phyloP scores from a whole-genome alignment of 2,113 vertebrate genomes.

The Otocyon megalotis region DNA sequence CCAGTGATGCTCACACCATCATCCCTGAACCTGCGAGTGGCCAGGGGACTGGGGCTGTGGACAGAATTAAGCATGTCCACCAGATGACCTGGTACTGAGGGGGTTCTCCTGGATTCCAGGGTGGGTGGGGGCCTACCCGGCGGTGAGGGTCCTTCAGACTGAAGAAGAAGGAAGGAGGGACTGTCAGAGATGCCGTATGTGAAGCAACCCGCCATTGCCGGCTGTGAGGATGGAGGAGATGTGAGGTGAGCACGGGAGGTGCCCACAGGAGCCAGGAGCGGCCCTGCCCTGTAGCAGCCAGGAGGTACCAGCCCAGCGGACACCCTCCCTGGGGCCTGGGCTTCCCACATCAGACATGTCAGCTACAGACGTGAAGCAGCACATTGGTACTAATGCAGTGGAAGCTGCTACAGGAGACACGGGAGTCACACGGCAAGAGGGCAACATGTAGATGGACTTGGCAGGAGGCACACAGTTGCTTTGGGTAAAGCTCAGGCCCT shows the following conservation, averaged over 20 bases:
- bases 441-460: not conserved
- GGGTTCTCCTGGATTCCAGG: not conserved
- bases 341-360: not conserved
- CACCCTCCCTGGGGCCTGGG: not conserved
- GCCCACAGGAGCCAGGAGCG: fast-evolving
- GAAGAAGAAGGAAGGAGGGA: fast-evolving
- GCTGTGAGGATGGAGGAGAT: no score
- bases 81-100: not conserved
- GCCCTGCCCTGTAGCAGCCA: fast-evolving
- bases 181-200: fast-evolving
- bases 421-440: fast-evolving
- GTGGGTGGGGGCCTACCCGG: no score
- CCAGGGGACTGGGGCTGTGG: not conserved
- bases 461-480: not conserved
- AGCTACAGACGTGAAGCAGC: not conserved
- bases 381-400: no score
- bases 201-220: fast-evolving
- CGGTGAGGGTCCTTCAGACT: fast-evolving
- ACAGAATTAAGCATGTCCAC: no score
- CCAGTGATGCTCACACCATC: fast-evolving
- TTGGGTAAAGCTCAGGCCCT: not conserved
- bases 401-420: not conserved
- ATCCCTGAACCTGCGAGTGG: fast-evolving
- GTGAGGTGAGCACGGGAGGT: fast-evolving
- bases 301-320: no score